phyloP scores from a whole-genome alignment of 1,140 invertebrate species.

The Dinothrombium tinctorium region DNA sequence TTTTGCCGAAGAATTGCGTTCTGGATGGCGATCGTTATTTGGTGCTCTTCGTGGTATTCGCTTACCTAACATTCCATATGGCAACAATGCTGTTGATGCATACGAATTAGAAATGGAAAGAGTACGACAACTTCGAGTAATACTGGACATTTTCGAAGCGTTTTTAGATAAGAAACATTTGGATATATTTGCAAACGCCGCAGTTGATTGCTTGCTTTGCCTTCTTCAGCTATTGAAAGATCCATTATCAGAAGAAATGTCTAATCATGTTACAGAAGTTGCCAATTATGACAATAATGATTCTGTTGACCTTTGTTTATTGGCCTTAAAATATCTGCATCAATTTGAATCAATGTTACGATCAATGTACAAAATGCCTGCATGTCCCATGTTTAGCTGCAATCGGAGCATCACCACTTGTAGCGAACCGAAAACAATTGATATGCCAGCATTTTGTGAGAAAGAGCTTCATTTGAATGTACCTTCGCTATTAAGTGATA shows the following conservation, averaged over 20 bases:
- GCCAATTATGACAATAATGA: not conserved
- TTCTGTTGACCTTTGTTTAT: slow-evolving; percentile 41
- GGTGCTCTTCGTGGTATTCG: slow-evolving; percentile 57
- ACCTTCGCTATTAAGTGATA: slow-evolving; percentile 18
- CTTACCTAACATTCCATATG: slow-evolving; percentile 14
- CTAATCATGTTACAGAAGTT: not conserved
- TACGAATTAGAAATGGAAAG: slow-evolving; percentile 20
- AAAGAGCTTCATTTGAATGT: not conserved
- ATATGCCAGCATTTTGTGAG: not conserved
- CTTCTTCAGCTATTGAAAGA: slow-evolving; percentile 40
- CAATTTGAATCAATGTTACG: slow-evolving; percentile 60
- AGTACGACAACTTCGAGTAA: slow-evolving; percentile 33
- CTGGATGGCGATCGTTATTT: slow-evolving; percentile 76
- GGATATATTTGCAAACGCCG: slow-evolving; percentile 73
- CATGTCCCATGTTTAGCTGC: slow-evolving; percentile 72
- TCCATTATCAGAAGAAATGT: slow-evolving; percentile 21
- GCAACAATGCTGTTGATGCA: not conserved
- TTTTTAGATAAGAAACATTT: slow-evolving; percentile 76
- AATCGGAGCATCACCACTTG: slow-evolving; percentile 31
- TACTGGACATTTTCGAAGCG: slow-evolving; percentile 74
- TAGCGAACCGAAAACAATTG: not conserved
- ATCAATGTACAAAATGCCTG: slow-evolving; percentile 81
- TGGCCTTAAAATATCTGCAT: slow-evolving; percentile 58
- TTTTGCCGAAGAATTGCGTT: slow-evolving; percentile 66
- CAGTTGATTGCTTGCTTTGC: slow-evolving; percentile 72